phyloP scores from a whole-genome alignment of 2,113 vertebrate species.

The Apodemus sylvaticus region DNA sequence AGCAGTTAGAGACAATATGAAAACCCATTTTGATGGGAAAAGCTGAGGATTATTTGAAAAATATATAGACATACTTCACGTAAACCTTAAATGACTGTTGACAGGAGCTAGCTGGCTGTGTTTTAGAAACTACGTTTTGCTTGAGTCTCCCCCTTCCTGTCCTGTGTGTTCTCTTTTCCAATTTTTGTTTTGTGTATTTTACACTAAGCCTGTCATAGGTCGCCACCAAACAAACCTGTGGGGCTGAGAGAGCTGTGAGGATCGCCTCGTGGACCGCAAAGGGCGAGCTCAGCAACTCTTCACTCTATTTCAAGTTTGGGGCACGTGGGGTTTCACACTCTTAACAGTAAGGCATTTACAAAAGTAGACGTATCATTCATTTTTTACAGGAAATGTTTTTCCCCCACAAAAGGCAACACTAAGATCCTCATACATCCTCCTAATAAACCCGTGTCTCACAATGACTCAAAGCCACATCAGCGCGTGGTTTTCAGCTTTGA shows the following conservation, averaged over 20 bases:
- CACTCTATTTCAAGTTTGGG: not conserved
- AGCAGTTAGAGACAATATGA: not conserved
- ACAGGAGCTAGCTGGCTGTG: not conserved
- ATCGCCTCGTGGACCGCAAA: not conserved
- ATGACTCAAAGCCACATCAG: slow-evolving; percentile 62
- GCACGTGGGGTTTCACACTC: slow-evolving; percentile 30
- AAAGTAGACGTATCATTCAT: slow-evolving; percentile 62
- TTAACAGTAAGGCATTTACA: slow-evolving; percentile 64
- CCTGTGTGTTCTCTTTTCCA: not conserved
- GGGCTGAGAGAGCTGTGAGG: slow-evolving; percentile 1
- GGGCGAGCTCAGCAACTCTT: slow-evolving; percentile 11
- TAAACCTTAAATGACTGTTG: not conserved
- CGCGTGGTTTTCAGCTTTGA: slow-evolving; percentile 57
- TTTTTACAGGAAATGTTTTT: slow-evolving; percentile 65
- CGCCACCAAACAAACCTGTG: slow-evolving; percentile 27
- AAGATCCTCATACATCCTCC: slow-evolving; percentile 65
- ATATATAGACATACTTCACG: not conserved
- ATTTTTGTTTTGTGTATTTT: slow-evolving; percentile 14
- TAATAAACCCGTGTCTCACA: slow-evolving; percentile 67
- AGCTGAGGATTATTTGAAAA: slow-evolving; percentile 16
- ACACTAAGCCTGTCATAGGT: not conserved
- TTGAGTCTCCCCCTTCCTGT: rapidly evolving
- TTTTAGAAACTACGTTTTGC: not conserved
- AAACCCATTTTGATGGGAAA: slow-evolving; percentile 50
- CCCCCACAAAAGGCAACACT: slow-evolving; percentile 50